Evolutionary conservation across 2,888 invertebrate genomes (phyloP).

Genomic region (Adelphocoris suturalis): DNA sequence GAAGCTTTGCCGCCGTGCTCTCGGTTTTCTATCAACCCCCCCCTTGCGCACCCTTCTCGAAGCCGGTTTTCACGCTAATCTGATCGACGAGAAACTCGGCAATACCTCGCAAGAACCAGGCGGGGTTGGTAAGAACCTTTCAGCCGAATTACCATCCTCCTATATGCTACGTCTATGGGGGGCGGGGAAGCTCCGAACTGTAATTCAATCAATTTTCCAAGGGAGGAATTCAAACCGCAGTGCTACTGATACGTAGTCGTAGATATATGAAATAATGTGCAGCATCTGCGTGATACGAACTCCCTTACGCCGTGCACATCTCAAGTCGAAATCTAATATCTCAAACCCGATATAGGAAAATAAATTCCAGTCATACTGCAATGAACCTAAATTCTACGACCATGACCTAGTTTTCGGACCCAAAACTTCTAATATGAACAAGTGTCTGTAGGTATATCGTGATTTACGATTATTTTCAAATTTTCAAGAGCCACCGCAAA

Average conservation of each 20-base stretch:
- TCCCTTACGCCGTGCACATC: too few relatives aligned
- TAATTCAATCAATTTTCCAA: slow-evolving; percentile 15
- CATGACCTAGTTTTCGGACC: too few relatives aligned
- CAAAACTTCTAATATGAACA: too few relatives aligned
- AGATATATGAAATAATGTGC: neutral
- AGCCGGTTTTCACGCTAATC: neutral
- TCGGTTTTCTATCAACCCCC: slow-evolving; percentile 4
- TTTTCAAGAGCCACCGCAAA: too few relatives aligned
- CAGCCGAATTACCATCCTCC: slow-evolving; percentile 18
- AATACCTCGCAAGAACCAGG: neutral
- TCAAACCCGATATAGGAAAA: too few relatives aligned
- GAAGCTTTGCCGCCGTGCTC: neutral
- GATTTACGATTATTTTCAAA: too few relatives aligned
- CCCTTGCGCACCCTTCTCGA: neutral
- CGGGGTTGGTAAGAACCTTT: slow-evolving; percentile 10
- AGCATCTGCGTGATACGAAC: neutral
- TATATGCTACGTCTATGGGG: neutral
- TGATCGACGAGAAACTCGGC: slow-evolving; percentile 30
- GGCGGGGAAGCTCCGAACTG: neutral
- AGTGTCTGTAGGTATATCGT: too few relatives aligned
- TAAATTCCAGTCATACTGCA: too few relatives aligned
- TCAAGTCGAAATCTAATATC: too few relatives aligned
- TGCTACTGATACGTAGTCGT: neutral
- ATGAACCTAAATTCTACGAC: too few relatives aligned
- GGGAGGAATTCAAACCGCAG: neutral